Conservation (phyloP, 2,113 vertebrate species). For the Aldabrachelys gigantea region DNA sequence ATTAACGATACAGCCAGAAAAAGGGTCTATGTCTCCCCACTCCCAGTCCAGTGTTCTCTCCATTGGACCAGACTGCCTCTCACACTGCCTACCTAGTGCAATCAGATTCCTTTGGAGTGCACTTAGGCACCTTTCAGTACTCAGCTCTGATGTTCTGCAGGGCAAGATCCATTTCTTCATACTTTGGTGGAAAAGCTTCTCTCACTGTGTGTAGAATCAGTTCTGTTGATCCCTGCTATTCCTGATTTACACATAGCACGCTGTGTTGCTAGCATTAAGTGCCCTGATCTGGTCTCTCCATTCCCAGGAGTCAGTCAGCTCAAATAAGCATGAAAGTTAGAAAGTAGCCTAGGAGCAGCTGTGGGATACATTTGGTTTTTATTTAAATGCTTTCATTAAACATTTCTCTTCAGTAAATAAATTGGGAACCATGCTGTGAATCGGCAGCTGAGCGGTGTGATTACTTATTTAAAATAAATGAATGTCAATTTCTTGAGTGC, state of each 20-base stretch:
- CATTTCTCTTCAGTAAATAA: constrained; percentile 9
- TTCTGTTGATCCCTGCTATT: neutral
- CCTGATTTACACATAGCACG: neutral
- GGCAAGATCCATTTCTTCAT: neutral
- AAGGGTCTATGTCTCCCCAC: neutral
- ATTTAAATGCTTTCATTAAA: neutral
- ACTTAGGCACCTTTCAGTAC: neutral
- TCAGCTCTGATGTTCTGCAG: neutral
- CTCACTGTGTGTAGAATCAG: neutral
- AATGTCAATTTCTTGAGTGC: neutral
- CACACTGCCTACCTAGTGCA: neutral
- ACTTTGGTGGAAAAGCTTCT: neutral
- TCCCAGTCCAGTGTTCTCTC: neutral
- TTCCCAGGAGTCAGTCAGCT: neutral
- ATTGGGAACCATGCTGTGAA: neutral
- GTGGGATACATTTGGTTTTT: constrained; percentile 28
- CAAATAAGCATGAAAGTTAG: neutral
- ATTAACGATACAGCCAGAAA: neutral
- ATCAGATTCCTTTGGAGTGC: neutral
- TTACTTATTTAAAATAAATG: neutral
- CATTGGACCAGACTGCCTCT: neutral
- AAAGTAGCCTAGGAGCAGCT: constrained; percentile 16
- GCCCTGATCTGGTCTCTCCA: neutral
- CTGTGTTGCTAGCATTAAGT: neutral
- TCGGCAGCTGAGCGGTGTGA: neutral